Base-by-base conservation (phyloP, 2,113 vertebrate species). In the Tenebrosternarchus preto region DNA sequence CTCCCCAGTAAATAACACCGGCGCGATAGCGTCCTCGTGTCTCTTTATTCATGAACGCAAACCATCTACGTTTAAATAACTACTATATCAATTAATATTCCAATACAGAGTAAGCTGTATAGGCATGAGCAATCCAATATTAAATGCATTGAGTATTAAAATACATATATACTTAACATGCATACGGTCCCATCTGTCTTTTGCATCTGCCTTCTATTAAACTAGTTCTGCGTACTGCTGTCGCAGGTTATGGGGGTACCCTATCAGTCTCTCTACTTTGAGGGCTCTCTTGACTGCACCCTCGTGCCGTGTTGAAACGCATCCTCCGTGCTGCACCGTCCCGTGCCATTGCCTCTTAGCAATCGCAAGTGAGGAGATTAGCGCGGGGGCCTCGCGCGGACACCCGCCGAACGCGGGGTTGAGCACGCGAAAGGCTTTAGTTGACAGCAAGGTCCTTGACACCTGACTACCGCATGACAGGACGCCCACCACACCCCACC, bases 391-490 rank as follows among this genome's bases (percentile, higher is more conserved):
- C 39, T 79, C 77, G 46, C 24, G 4, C 27, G 25, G 77, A 79
- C 77, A 31, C 63, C 43, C 67, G 55, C 74, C 59, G 61, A 55
- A 67, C 55, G 64, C 66, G 63, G 7, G 71, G 39, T 73, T 12
- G 64, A 31, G 33, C 81, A 69, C 79, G 70, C 57, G 60, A 78
- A 83, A 80, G 69, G 80, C 57, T 67, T 84, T 83, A 77, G 69
- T 61, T 46, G 79, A 78, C 80, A 82, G 75, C 57, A 63, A 78
- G 76, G 70, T 75, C 73, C 33, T 82, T 78, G 80, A 82, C 77
- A 80, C 77, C 85, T 86, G 85, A 81, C 84, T 82, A 59, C 73
- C 24, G 46, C 72, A 73, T 83, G 77, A 80, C 80, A 80, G 56
- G 59, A 76, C 72, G 72, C 56, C 67, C 2, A 12, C 60, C 17